Conservation (phyloP, 2,888 invertebrate genomes). For the Caenorhabditis plicata region DNA sequence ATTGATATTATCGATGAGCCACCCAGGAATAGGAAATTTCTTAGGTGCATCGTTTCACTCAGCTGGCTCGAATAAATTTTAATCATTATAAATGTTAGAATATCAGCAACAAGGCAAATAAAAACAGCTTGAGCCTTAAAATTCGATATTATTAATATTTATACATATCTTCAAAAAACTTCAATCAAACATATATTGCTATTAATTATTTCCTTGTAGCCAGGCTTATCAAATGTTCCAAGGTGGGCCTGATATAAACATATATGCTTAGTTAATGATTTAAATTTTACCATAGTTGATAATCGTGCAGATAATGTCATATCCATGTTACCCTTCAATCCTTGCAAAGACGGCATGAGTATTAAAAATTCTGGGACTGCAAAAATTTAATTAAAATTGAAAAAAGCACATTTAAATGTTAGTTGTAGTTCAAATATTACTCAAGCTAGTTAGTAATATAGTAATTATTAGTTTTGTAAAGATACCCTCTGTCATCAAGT, state of each 20-base stretch:
- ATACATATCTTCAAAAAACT: background rate
- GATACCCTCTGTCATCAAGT: background rate
- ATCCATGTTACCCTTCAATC: conserved; percentile 88
- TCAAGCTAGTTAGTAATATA: too few relatives aligned
- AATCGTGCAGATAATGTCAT: conserved; percentile 91
- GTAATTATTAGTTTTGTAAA: background rate
- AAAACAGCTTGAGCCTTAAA: conserved; percentile 16
- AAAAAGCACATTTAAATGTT: conserved; percentile 5
- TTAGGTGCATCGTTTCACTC: background rate
- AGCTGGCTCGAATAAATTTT: too few relatives aligned
- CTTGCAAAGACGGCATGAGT: conserved; percentile 78
- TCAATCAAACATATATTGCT: conserved; percentile 19
- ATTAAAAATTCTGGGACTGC: conserved; percentile 64
- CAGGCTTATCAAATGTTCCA: conserved; percentile 16
- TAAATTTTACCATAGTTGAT: conserved; percentile 74
- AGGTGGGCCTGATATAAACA: conserved; percentile 11
- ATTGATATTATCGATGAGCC: conserved; percentile 17
- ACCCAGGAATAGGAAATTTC: conserved; percentile 18
- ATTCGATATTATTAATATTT: background rate
- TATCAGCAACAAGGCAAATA: conserved; percentile 18
- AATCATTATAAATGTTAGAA: conserved; percentile 9
- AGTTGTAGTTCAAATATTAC: too few relatives aligned
- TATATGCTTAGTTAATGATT: too few relatives aligned
- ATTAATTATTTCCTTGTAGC: conserved; percentile 3
- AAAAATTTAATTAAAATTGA: too few relatives aligned